phyloP scores from a whole-genome alignment of 2,888 invertebrate species.

The Acronicta psi region DNA sequence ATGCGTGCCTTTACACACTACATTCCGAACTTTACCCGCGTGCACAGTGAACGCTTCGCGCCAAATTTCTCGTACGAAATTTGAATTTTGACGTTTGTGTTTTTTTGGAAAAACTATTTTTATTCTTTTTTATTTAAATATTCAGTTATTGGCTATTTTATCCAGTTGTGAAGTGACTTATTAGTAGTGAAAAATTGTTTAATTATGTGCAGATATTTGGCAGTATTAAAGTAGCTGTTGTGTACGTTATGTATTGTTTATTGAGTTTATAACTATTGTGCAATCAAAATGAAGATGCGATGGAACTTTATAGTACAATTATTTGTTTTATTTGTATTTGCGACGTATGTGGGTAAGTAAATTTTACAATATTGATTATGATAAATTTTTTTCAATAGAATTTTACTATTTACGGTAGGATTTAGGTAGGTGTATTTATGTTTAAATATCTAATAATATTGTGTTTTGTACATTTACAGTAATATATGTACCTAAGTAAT shows the following conservation, averaged over 20 bases:
- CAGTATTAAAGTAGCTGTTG: slow-evolving; percentile 25
- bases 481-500: background rate
- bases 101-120: slow-evolving; percentile 38
- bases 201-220: slow-evolving; percentile 27
- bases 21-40: slow-evolving; percentile 73
- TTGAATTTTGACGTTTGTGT: slow-evolving; percentile 55
- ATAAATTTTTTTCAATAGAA: too few relatives aligned
- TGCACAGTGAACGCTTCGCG: slow-evolving; percentile 73
- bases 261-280: slow-evolving; percentile 53
- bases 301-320: slow-evolving; percentile 72
- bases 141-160: slow-evolving; percentile 8
- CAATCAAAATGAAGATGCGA: slow-evolving; percentile 75
- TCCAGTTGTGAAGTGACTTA: slow-evolving; percentile 45
- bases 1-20: slow-evolving; percentile 76
- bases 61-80: slow-evolving; percentile 64
- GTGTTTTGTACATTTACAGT: too few relatives aligned
- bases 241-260: slow-evolving; percentile 41
- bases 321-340: slow-evolving; percentile 68
- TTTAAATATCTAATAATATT: too few relatives aligned
- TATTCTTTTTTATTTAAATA: slow-evolving; percentile 16
- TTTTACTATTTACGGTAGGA: too few relatives aligned
- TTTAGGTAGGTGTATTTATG: too few relatives aligned
- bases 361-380: too few relatives aligned
- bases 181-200: slow-evolving; percentile 30
- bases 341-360: slow-evolving; percentile 76